Evolutionary conservation across 2,113 vertebrate genomes (phyloP), one percentile per base, ranked within the genome.

Genomic region (Uria lomvia): DNA sequence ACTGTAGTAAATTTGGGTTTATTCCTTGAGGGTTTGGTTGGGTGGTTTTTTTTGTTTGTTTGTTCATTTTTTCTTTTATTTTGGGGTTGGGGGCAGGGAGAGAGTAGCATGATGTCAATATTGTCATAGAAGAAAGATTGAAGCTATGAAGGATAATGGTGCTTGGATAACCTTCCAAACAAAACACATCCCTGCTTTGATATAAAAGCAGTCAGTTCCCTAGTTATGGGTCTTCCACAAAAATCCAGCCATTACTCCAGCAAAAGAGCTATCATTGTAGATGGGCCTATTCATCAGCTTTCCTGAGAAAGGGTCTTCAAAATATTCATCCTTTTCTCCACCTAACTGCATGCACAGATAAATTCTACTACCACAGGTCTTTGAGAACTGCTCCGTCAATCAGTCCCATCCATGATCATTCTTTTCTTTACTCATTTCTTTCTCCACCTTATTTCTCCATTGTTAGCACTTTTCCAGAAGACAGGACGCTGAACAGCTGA

Each of bases 31-130:
- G 5, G 5, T 50, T 88, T 66, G 8, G 1, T n/a, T 75, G 12
- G 3, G 5, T 62, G 21, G 15, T 8, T 0, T 2, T 59, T 47
- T 56, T 74, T 62, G 4, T 21, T 52, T 0, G 3, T n/a, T 20
- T 49, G 3, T 26, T 50, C 19, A 2, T 17, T 17, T 27, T 47
- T 40, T 19, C 5, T 81, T 76, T 19, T 65, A 5, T 58, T 86
- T 92, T 55, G 14, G n/a, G 4, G 3, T 13, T 62, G 17, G 14
- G 21, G 6, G 2, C 1, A 59, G 5, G 20, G 22, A 42, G 16
- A 74, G 11, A 67, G 24, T 43, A 43, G 8, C 15, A 45, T 43
- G 18, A 30, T 71, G 4, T 67, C 15, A 86, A 84, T 65, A 58
- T 5, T 56, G 21, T 62, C 40, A 56, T 14, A 85, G 42, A 70